Conservation (phyloP, 2,888 invertebrate genomes). For the Callyntrura guangdongensis region DNA sequence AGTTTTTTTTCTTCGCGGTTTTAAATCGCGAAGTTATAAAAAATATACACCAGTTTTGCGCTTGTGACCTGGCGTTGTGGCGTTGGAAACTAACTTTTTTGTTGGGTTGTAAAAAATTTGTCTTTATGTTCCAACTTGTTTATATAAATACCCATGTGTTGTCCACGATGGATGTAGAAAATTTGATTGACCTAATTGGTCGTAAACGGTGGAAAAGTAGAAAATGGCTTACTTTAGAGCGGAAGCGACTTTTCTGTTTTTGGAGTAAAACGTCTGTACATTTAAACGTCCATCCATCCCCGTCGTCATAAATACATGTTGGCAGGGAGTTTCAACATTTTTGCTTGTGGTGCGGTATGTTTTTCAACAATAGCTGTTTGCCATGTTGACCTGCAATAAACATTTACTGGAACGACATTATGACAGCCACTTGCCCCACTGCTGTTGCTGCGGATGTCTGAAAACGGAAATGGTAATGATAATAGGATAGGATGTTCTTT, state of each 20-base stretch:
- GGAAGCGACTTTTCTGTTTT: background rate
- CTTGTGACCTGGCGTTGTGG: too few species aligned
- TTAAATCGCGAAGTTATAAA: background rate
- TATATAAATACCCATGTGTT: too few species aligned
- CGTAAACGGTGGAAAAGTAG: too few species aligned
- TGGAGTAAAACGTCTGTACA: background rate
- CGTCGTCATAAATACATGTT: background rate
- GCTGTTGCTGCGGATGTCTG: background rate
- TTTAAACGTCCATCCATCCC: background rate
- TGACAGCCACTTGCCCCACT: background rate
- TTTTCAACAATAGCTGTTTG: conserved; percentile 2
- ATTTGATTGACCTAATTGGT: too few species aligned
- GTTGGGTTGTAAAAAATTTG: too few species aligned
- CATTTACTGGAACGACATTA: background rate
- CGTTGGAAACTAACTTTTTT: too few species aligned
- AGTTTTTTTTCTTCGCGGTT: background rate
- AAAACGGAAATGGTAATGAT: background rate
- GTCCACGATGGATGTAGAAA: too few species aligned
- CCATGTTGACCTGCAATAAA: conserved; percentile 42
- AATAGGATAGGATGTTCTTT: background rate
- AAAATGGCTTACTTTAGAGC: background rate
- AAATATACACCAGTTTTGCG: too few species aligned
- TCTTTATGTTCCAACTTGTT: too few species aligned
- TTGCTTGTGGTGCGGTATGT: background rate
- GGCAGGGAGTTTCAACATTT: background rate